Evolutionary conservation across 1,140 invertebrate genomes (phyloP), one percentile per base, ranked within the genome.

Genomic region (Euura saliciscinereae): DNA sequence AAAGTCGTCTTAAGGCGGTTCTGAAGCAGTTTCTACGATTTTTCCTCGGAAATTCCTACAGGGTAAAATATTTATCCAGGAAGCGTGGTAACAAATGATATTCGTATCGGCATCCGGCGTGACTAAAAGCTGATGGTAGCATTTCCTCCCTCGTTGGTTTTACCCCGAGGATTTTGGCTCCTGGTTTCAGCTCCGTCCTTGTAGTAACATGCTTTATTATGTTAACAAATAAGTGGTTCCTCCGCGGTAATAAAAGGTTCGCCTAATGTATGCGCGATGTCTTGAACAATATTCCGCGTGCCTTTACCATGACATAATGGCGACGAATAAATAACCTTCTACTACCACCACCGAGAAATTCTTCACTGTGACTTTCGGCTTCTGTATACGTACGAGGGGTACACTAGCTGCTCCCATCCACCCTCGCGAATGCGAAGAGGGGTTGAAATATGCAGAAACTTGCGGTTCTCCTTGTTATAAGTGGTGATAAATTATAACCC

Each of bases 381-480:
- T 28, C 28, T 28, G 28, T 28, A 28, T 28, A 28, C 28, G 1
- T 59, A 59, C 51, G 51, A 59, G 8, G 51, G 8, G 51, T 59
- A 59, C 13, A 59, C 8, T n/a, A 59, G 51, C 51, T 59, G 8
- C 10, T 59, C 51, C 51, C 13, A 59, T 11, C 51, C 51, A 59
- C 51, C 51, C 51, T 59, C 51, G 51, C 51, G 51, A 59, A 59
- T 6, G 51, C 8, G 51, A n/a, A n/a, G 51, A 59, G 51, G 51
- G 51, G 51, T 59, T 59, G 51, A 59, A 59, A 59, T 59, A 59
- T 59, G 51, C 51, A 59, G 51, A 59, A 59, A 59, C 51, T 59
- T 59, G 51, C 51, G 51, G 6, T n/a, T 28, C 28, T 59, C 51
- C 51, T 59, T 59, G 51, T 59, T 59, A 59, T 59, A 59, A 59